Evolutionary conservation across 2,888 invertebrate species (phyloP).

Genomic region (Scrobipalpa atriplicella): DNA sequence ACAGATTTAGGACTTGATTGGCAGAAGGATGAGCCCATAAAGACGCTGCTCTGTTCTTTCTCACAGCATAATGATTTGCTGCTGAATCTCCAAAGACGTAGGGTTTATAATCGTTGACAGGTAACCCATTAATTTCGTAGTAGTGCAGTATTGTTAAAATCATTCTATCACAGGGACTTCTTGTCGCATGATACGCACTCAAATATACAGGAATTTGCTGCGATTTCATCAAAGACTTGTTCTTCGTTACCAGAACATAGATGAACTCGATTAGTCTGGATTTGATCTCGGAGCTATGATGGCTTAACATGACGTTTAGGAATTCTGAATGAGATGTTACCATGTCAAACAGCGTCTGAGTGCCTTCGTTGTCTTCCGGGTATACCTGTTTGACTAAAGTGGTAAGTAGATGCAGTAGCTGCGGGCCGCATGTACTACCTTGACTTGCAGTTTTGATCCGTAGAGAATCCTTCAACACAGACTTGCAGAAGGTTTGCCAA

Average conservation of each 20-base stretch:
- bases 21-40: slow-evolving; percentile 88
- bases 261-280: slow-evolving; percentile 86
- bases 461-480: slow-evolving; percentile 86
- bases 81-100: slow-evolving; percentile 93
- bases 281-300: slow-evolving; percentile 75
- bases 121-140: slow-evolving; percentile 86
- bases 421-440: slow-evolving; percentile 62
- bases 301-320: slow-evolving; percentile 85
- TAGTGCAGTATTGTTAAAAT: slow-evolving; percentile 86
- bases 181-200: slow-evolving; percentile 90
- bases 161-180: slow-evolving; percentile 86
- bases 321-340: slow-evolving; percentile 90
- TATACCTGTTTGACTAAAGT: slow-evolving; percentile 83
- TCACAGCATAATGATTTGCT: slow-evolving; percentile 88
- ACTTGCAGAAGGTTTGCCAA: slow-evolving; percentile 85
- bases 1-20: slow-evolving; percentile 87
- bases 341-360: slow-evolving; percentile 87
- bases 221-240: slow-evolving; percentile 84
- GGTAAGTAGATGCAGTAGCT: slow-evolving; percentile 81
- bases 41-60: slow-evolving; percentile 77
- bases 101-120: slow-evolving; percentile 87
- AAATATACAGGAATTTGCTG: slow-evolving; percentile 89
- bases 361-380: slow-evolving; percentile 67
- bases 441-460: slow-evolving; percentile 67
- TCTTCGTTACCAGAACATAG: slow-evolving; percentile 83